A percentile compares a stretch with the other conserved stretches of the same genome.
These are phyloP conservation scores for Barypeithes pellucidus DNA, from an alignment of 2,888 invertebrate genomes.

Conservation along the genomic window DNA sequence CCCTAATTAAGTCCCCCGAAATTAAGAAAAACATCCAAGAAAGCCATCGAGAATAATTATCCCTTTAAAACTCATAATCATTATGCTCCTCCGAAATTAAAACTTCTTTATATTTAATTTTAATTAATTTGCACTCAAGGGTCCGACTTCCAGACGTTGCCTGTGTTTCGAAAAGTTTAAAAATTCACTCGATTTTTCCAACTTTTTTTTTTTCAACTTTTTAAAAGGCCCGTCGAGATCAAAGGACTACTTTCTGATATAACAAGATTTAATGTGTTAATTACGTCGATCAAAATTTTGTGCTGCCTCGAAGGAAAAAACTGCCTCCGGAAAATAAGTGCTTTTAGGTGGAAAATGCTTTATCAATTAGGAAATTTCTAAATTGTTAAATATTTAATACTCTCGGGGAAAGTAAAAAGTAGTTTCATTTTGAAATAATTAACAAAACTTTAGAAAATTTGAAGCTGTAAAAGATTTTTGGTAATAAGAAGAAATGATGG, in stretches of 20 bases:
- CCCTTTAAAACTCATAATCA: conserved; percentile 37
- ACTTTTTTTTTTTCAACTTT: conserved; percentile 42
- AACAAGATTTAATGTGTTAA: conserved; percentile 43
- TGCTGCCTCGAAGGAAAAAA: conserved; percentile 19
- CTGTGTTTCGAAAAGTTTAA: conserved; percentile 34
- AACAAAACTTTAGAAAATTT: background rate
- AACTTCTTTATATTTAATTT: conserved; percentile 50
- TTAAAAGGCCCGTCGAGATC: conserved; percentile 42
- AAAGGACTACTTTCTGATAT: conserved; percentile 48
- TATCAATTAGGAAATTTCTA: conserved; percentile 19
- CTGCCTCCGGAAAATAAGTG: conserved; percentile 21
- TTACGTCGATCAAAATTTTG: conserved; percentile 41
- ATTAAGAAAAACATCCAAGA: conserved; percentile 25
- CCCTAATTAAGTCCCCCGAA: background rate
- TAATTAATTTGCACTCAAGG: conserved; percentile 51
- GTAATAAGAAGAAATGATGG: background rate
- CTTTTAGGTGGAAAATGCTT: conserved; percentile 31
- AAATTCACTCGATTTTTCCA: conserved; percentile 43
- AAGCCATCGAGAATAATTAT: conserved; percentile 19
- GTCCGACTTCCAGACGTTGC: conserved; percentile 35
- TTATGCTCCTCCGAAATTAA: conserved; percentile 43
- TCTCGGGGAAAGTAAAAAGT: conserved; percentile 4
- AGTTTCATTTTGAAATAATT: conserved; percentile 7
- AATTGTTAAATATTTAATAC: conserved; percentile 20
- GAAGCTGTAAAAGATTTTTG: background rate